Evolutionary conservation across 2,797 vertebrate genomes (phyloP).

Genomic region (Tragelaphus eurycerus): DNA sequence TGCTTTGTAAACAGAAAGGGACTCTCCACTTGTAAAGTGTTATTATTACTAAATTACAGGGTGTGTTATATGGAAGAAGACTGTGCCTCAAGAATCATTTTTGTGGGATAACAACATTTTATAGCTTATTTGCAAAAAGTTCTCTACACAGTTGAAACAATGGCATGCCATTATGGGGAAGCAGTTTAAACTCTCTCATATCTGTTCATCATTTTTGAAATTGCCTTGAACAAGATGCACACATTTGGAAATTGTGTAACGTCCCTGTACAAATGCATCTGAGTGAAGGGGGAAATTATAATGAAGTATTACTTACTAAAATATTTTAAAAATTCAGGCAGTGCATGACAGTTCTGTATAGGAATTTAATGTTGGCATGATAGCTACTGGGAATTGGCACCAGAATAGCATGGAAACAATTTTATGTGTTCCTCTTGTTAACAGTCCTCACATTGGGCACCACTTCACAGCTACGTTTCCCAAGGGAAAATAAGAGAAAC

Average conservation of each 20-base stretch:
- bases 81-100: conserved; percentile 25
- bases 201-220: background rate
- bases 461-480: background rate
- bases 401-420: background rate
- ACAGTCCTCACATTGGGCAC: background rate
- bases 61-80: conserved; percentile 48
- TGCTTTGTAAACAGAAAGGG: conserved; percentile 48
- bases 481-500: background rate
- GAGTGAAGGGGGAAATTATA: background rate
- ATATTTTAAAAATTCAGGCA: background rate
- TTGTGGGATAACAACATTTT: conserved; percentile 56
- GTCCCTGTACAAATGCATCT: background rate
- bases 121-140: conserved; percentile 25
- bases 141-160: conserved; percentile 41
- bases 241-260: background rate
- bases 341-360: background rate
- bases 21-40: conserved; percentile 37
- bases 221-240: conserved; percentile 8
- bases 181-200: conserved; percentile 21
- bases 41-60: conserved; percentile 61
- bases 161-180: background rate
- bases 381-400: background rate
- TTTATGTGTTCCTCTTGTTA: background rate
- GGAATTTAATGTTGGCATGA: background rate
- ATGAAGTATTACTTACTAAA: background rate